phyloP scores from a whole-genome alignment of 2,797 vertebrate genomes.

The Scolopax rusticola region DNA sequence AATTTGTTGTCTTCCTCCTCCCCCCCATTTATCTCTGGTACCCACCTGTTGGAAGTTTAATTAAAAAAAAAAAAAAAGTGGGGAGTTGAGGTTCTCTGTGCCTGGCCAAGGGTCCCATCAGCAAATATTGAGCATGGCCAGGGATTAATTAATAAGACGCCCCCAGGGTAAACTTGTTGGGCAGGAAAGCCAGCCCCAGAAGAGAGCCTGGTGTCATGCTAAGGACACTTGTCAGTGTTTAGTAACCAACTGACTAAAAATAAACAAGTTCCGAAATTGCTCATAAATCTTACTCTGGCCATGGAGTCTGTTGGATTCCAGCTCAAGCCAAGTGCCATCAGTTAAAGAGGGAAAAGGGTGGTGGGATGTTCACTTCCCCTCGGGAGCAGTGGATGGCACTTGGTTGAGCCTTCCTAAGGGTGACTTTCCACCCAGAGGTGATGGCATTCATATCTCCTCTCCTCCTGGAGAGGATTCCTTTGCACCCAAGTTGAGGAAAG shows the following conservation, averaged over 20 bases:
- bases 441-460: neutral
- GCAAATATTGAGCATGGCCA: neutral
- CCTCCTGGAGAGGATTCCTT: neutral
- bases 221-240: neutral
- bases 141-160: neutral
- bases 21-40: neutral
- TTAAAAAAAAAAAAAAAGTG: fast-evolving
- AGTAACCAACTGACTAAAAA: neutral
- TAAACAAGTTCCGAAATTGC: neutral
- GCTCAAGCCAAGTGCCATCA: fast-evolving
- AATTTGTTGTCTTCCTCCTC: neutral
- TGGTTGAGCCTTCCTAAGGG: neutral
- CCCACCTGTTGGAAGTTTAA: neutral
- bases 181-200: neutral
- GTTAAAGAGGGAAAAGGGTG: neutral
- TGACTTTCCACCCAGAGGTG: neutral
- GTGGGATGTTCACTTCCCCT: neutral
- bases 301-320: neutral
- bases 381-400: neutral
- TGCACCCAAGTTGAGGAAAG: neutral
- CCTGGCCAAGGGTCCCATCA: fast-evolving
- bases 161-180: neutral
- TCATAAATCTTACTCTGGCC: neutral
- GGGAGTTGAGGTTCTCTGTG: neutral
- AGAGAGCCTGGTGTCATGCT: neutral